Percentiles rank a stretch among this genome's conserved stretches.
Evolutionary conservation across 2,888 invertebrate genomes (phyloP).

Genomic region (Sepioteuthis lessoniana): DNA sequence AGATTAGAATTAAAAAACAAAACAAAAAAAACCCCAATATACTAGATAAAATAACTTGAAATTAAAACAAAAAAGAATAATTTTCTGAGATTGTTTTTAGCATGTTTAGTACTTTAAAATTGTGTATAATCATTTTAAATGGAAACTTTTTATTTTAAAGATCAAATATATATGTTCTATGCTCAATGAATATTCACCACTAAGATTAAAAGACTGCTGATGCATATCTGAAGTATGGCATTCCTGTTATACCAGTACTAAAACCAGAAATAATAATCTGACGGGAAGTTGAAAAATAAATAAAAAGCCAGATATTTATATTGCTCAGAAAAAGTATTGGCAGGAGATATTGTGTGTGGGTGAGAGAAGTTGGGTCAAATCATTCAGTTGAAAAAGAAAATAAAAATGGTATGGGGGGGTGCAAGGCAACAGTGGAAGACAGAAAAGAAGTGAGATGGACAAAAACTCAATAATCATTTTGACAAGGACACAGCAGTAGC

Average conservation of each 20-base stretch:
- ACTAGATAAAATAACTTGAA: too few relatives aligned
- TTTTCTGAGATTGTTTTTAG: too few relatives aligned
- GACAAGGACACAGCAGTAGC: not conserved
- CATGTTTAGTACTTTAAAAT: too few relatives aligned
- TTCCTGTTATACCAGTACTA: not conserved
- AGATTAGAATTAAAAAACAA: too few relatives aligned
- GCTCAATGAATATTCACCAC: too few relatives aligned
- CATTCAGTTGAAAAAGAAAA: not conserved
- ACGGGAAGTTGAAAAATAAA: not conserved
- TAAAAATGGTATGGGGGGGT: too few relatives aligned
- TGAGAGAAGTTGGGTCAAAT: not conserved
- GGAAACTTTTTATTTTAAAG: too few relatives aligned
- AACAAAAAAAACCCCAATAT: too few relatives aligned
- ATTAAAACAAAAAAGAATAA: too few relatives aligned
- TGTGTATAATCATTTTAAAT: too few relatives aligned
- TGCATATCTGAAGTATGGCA: not conserved
- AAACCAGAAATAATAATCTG: not conserved
- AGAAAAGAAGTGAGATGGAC: not conserved
- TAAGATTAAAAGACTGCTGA: not conserved
- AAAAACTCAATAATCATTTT: not conserved
- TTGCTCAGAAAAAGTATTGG: not conserved
- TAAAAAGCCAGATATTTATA: not conserved
- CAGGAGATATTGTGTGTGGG: not conserved
- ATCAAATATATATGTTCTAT: too few relatives aligned
- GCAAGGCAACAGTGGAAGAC: not conserved